phyloP scores from a whole-genome alignment of 2,797 vertebrate genomes.

The Nothura maculosa region DNA sequence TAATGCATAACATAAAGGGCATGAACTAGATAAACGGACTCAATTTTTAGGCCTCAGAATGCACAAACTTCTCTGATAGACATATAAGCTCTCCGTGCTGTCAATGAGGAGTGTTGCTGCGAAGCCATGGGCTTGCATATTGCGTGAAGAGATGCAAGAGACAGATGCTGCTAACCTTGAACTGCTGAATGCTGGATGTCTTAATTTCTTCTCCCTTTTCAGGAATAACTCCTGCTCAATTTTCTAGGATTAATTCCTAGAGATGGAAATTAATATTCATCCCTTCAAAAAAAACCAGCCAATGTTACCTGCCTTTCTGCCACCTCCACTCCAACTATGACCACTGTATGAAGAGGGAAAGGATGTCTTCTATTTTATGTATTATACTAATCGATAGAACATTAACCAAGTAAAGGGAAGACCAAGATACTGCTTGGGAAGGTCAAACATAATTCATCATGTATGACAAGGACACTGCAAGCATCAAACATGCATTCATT shows the following conservation, averaged over 20 bases:
- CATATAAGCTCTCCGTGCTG: no score
- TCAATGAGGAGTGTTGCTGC: not conserved
- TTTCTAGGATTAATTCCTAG: not conserved
- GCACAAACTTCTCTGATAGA: not conserved
- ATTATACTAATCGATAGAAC: not conserved
- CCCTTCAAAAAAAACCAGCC: not conserved
- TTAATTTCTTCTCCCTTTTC: not conserved
- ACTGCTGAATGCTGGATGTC: not conserved
- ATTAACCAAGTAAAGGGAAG: not conserved
- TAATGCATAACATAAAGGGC: not conserved
- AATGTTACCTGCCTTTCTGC: not conserved
- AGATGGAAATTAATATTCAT: not conserved
- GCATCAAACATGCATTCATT: not conserved
- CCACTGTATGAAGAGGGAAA: not conserved
- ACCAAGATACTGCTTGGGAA: not conserved
- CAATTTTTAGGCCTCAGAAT: not conserved
- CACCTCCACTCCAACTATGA: not conserved
- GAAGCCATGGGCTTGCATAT: not conserved
- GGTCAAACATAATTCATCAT: not conserved
- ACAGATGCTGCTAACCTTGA: not conserved
- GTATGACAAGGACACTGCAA: not conserved
- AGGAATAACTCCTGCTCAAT: not conserved
- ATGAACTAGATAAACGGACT: not conserved
- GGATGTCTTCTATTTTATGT: not conserved
- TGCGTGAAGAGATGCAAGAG: not conserved